These are phyloP conservation scores for Philopedon plagiatum DNA, from an alignment of 2,888 invertebrate genomes.

Conservation along the genomic window DNA sequence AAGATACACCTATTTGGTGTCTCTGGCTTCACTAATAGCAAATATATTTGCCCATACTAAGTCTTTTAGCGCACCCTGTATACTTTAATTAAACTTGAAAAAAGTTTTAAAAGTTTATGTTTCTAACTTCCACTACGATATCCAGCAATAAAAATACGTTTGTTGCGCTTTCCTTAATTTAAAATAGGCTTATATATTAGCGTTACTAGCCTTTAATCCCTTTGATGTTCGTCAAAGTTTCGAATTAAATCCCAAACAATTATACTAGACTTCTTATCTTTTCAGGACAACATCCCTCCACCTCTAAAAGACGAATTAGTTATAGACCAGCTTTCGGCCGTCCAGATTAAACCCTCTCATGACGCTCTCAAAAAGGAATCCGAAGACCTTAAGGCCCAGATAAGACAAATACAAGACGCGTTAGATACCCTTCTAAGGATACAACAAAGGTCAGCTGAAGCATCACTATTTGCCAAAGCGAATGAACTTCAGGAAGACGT, in stretches of 20 bases:
- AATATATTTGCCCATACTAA: no score
- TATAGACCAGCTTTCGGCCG: conserved; percentile 81
- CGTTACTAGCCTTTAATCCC: not conserved
- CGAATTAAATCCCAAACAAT: not conserved
- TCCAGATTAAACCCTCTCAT: conserved; percentile 80
- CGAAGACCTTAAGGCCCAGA: conserved; percentile 86
- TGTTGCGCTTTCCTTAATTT: no score
- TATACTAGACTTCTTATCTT: conserved; percentile 29
- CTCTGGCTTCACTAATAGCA: no score
- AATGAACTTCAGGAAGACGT: conserved; percentile 97
- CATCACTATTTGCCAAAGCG: conserved; percentile 90
- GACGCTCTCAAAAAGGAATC: conserved; percentile 88
- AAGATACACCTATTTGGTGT: no score
- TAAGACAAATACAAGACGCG: conserved; percentile 89
- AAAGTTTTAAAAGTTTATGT: no score
- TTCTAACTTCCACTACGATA: no score
- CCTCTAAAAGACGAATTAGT: conserved; percentile 88
- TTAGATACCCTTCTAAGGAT: conserved; percentile 85
- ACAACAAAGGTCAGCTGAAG: conserved; percentile 84
- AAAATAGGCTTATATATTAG: no score
- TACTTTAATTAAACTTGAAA: no score
- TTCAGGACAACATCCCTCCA: conserved; percentile 80
- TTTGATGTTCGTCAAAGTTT: not conserved
- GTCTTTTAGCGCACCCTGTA: no score
- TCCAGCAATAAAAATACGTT: no score